These are phyloP conservation scores for Nymphalis urticae DNA, from an alignment of 2,888 invertebrate species.

Conservation along the genomic window DNA sequence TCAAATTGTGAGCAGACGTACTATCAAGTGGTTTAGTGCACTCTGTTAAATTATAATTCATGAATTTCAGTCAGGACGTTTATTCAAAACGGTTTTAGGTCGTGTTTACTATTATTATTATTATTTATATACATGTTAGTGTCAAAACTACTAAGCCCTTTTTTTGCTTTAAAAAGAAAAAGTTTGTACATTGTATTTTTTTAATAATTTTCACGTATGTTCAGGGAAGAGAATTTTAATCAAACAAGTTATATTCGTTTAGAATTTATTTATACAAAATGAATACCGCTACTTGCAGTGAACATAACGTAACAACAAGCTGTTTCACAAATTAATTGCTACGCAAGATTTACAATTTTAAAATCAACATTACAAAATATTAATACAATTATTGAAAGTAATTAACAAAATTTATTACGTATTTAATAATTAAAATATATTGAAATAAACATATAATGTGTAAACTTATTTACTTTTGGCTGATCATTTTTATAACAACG, in stretches of 20 bases:
- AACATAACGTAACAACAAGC: constrained; percentile 63
- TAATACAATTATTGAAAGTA: constrained; percentile 29
- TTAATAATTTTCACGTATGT: not conserved
- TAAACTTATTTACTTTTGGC: constrained; percentile 25
- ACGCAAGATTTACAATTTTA: constrained; percentile 54
- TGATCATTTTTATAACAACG: constrained; percentile 1
- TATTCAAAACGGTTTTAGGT: not conserved
- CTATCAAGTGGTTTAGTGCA: constrained; percentile 22
- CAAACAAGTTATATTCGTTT: constrained; percentile 53
- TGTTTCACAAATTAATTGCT: constrained; percentile 59
- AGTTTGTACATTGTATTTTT: not conserved
- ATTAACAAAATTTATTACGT: constrained; percentile 22
- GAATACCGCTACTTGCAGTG: constrained; percentile 65
- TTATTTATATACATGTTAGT: not conserved
- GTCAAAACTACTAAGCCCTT: not conserved
- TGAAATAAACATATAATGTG: constrained; percentile 18
- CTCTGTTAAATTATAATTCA: constrained; percentile 24
- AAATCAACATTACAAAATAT: constrained; percentile 41
- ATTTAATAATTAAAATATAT: constrained; percentile 28
- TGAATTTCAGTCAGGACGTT: not conserved
- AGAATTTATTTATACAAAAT: constrained; percentile 75
- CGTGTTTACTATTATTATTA: not conserved
- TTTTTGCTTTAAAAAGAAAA: not conserved
- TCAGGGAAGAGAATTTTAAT: not conserved
- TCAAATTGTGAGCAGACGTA: constrained; percentile 35